phyloP scores from a whole-genome alignment of 2,113 vertebrate genomes.

The Puntigrus tetrazona region DNA sequence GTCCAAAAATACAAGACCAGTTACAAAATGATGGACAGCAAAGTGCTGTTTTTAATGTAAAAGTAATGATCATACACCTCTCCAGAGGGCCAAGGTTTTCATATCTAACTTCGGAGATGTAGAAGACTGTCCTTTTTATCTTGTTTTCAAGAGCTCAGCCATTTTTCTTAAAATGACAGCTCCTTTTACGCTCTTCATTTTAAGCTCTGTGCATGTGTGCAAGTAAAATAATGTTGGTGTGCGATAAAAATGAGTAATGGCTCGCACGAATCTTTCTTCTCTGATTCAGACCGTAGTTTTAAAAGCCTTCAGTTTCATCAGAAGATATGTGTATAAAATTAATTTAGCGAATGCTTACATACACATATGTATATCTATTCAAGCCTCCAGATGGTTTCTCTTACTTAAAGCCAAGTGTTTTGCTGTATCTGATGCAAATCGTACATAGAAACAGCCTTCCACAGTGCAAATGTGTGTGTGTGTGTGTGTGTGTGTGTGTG shows the following conservation, averaged over 20 bases:
- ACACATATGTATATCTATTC: background rate
- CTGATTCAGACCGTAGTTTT: background rate
- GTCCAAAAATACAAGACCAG: background rate
- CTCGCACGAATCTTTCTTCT: background rate
- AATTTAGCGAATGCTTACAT: background rate
- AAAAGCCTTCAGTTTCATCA: background rate
- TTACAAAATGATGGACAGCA: background rate
- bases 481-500: background rate
- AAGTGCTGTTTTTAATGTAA: background rate
- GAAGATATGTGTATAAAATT: background rate
- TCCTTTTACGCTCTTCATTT: constrained; percentile 19
- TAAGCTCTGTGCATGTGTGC: background rate
- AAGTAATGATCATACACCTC: background rate
- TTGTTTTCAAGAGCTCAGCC: constrained; percentile 5
- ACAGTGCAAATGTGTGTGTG: background rate
- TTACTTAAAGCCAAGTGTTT: background rate
- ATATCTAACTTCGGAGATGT: background rate
- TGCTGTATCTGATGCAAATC: background rate
- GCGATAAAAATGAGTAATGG: constrained; percentile 1
- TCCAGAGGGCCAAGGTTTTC: background rate
- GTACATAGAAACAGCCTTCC: background rate
- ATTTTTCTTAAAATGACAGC: constrained; percentile 2
- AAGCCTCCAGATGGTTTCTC: background rate
- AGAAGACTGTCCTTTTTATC: background rate
- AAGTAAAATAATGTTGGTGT: background rate